These are phyloP conservation scores for Phorcus lineatus DNA, from an alignment of 2,888 invertebrate species.

Conservation along the genomic window DNA sequence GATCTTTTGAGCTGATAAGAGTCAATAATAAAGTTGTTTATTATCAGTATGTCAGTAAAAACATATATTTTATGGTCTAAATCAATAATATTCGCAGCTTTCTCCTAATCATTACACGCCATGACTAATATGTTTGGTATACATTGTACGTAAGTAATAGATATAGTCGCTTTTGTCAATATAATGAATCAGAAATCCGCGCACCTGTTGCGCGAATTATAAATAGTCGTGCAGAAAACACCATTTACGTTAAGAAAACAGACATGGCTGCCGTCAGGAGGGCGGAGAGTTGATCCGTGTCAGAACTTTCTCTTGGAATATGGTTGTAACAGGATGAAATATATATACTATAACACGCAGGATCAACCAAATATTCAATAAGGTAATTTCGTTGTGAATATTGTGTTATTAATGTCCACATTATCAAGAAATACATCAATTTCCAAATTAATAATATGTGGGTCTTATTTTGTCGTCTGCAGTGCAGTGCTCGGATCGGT, in stretches of 20 bases:
- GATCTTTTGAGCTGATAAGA: too few species aligned
- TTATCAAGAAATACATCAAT: background rate
- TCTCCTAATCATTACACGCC: too few species aligned
- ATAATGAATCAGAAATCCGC: too few species aligned
- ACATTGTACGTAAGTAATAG: too few species aligned
- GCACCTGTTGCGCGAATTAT: background rate
- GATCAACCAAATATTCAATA: background rate
- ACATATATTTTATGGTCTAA: too few species aligned
- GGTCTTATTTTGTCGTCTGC: constrained; percentile 21
- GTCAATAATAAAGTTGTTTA: too few species aligned
- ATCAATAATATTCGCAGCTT: too few species aligned
- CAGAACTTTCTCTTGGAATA: constrained; percentile 11
- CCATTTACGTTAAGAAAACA: background rate
- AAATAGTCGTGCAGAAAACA: background rate
- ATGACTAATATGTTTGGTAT: too few species aligned
- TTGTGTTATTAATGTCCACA: background rate
- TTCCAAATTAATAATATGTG: constrained; percentile 16
- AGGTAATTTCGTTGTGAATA: background rate
- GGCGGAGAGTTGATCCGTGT: constrained; percentile 14
- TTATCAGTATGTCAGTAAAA: too few species aligned
- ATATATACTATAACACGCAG: background rate
- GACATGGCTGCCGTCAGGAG: constrained; percentile 7
- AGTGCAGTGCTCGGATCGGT: background rate
- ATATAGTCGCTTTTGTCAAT: too few species aligned
- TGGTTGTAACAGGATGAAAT: background rate